These are phyloP conservation scores for Bombyx mandarina DNA, from an alignment of 1,140 invertebrate species.

Conservation along the genomic window DNA sequence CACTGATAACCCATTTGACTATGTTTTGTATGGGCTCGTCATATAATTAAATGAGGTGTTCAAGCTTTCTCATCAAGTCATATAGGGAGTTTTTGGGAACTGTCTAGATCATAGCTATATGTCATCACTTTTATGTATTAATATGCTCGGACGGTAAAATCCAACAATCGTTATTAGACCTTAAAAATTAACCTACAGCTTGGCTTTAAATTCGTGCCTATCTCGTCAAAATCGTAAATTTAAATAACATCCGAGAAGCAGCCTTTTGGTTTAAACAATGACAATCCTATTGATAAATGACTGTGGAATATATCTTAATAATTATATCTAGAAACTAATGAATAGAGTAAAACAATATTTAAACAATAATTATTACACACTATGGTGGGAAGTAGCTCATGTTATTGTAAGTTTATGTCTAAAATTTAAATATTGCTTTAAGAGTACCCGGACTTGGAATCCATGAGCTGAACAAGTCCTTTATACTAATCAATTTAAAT, in stretches of 20 bases:
- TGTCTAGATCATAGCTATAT: constrained; percentile 39
- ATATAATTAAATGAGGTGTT: constrained; percentile 43
- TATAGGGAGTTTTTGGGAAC: constrained; percentile 46
- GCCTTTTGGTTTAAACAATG: constrained; percentile 62
- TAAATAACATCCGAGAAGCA: constrained; percentile 64
- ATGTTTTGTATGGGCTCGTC: constrained; percentile 43
- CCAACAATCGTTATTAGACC: constrained; percentile 59
- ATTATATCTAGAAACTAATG: constrained; percentile 44
- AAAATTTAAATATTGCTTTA: constrained; percentile 64
- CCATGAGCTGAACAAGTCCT: constrained; percentile 29
- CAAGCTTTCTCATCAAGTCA: constrained; percentile 41
- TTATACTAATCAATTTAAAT: constrained; percentile 47
- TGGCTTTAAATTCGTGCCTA: constrained; percentile 67
- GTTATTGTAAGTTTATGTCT: constrained; percentile 39
- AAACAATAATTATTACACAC: constrained; percentile 55
- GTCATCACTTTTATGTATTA: constrained; percentile 63
- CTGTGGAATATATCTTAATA: constrained; percentile 65
- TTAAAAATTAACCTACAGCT: constrained; percentile 65
- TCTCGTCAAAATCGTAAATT: constrained; percentile 58
- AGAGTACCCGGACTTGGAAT: constrained; percentile 36
- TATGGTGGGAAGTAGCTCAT: constrained; percentile 61
- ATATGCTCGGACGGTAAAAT: constrained; percentile 64
- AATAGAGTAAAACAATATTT: constrained; percentile 63
- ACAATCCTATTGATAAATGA: constrained; percentile 58
- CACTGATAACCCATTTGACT: constrained; percentile 65